Evolutionary conservation across 2,113 vertebrate species (phyloP), one percentile per base, ranked within the genome.

Genomic region (Balaeniceps rex): DNA sequence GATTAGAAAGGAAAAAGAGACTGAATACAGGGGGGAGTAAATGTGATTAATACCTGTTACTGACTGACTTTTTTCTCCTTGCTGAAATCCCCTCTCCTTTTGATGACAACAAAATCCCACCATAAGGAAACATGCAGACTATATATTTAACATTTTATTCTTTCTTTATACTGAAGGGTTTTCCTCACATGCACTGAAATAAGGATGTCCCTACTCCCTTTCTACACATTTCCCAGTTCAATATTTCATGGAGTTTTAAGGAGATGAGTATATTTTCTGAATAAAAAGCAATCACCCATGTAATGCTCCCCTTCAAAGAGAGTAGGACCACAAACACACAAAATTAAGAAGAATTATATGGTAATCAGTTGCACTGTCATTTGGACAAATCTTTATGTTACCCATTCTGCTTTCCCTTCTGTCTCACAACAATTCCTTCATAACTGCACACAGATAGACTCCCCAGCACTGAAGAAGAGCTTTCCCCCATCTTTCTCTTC

Each of bases 11-110:
- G 29, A 10, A 40, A 86, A 57, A 42, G 14, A 63, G 33, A n/a
- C 3, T n/a, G 33, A 40, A 82, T 55, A 28, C 3, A 26, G 12
- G 2, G 2, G 12, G 5, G 2, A 16, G 2, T 23, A 46, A 70
- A 69, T 57, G 4, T 34, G 22, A 46, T 46, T 58, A n/a, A 58
- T 47, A 25, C 3, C 26, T 46, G 4, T 42, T 36, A 33, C 42
- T 31, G 42, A 46, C 5, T 52, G 21, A 14, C 10, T 52, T 81
- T 60, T 19, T 2, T 64, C 31, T 88, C 26, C 34, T 42, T 44
- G 14, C 11, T 82, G 26, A 82, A 87, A 81, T 49, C 10, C 10
- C 22, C 5, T 64, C 29, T 70, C 22, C 8, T 65, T 87, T 42
- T 36, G 3, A 9, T 46, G 34, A 63, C 68, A 86, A 72, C 2